A percentile compares a stretch with the other conserved stretches of the same genome.
Evolutionary conservation across 2,888 invertebrate species (phyloP).

Genomic region (Phalera bucephala): DNA sequence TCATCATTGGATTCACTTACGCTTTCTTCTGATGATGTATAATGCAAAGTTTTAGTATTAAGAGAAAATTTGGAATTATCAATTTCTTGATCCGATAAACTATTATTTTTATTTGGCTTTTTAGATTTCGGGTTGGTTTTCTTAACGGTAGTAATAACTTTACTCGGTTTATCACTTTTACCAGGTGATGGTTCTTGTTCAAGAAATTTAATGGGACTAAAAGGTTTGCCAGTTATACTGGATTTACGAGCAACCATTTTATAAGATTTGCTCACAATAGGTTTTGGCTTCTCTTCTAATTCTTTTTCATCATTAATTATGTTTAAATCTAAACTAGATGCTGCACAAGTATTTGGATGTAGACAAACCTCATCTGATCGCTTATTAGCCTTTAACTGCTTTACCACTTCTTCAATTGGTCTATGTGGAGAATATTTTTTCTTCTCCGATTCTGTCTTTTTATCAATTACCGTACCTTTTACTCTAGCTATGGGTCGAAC

Average conservation of each 20-base stretch:
- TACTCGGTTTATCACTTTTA: conserved; percentile 44
- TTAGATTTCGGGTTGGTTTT: conserved; percentile 51
- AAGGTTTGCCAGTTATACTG: conserved; percentile 77
- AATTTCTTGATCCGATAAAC: conserved; percentile 67
- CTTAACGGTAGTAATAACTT: conserved; percentile 39
- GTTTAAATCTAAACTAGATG: conserved; percentile 37
- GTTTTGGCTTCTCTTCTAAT: conserved; percentile 59
- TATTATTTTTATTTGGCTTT: conserved; percentile 54
- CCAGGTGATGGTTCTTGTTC: conserved; percentile 52
- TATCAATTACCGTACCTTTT: conserved; percentile 76
- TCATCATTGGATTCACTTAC: conserved; percentile 74
- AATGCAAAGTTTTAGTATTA: conserved; percentile 58
- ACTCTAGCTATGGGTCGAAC: conserved; percentile 78
- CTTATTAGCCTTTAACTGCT: conserved; percentile 72
- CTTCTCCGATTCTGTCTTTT: conserved; percentile 68
- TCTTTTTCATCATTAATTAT: conserved; percentile 40
- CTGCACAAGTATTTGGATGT: conserved; percentile 26
- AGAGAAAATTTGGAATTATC: conserved; percentile 70
- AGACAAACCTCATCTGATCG: conserved; percentile 59
- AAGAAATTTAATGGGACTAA: conserved; percentile 70
- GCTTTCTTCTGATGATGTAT: conserved; percentile 73
- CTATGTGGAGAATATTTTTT: conserved; percentile 75
- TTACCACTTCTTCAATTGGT: conserved; percentile 76
- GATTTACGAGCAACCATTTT: conserved; percentile 80
- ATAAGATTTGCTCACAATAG: conserved; percentile 75